phyloP scores from a whole-genome alignment of 2,797 vertebrate genomes.

The Coreius guichenoti region DNA sequence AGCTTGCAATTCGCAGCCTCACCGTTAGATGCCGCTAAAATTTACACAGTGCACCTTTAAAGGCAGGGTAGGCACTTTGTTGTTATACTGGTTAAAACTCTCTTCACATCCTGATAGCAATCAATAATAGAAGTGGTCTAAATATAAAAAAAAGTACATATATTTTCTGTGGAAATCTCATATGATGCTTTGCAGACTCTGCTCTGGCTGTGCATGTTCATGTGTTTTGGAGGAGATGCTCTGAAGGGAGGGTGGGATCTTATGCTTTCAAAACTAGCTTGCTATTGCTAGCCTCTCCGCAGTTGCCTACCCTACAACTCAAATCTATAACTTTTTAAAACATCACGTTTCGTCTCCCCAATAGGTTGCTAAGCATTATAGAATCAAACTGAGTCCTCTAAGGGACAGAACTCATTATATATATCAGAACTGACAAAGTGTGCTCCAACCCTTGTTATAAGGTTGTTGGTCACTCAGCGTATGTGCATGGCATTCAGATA shows the following conservation, averaged over 20 bases:
- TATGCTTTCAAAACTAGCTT: neutral
- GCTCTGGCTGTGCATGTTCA: no score
- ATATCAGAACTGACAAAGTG: neutral
- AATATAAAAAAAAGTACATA: no score
- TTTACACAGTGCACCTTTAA: no score
- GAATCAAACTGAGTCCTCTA: neutral
- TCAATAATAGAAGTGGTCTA: no score
- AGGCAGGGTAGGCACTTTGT: no score
- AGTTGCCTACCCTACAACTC: neutral
- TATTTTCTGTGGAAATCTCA: no score
- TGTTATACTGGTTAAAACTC: no score
- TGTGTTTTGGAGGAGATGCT: no score
- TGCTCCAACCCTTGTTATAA: neutral
- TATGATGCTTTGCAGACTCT: no score
- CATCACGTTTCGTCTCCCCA: neutral
- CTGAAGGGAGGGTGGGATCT: neutral
- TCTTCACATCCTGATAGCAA: no score
- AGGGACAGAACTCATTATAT: neutral
- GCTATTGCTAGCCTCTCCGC: neutral
- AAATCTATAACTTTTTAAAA: neutral
- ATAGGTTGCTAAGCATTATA: neutral
- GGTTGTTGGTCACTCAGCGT: neutral
- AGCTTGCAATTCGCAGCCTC: no score
- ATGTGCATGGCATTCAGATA: neutral
- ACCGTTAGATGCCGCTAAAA: no score